Percentiles rank a stretch among this genome's conserved stretches.
These are phyloP conservation scores for Sebastes flavidus DNA, from an alignment of 2,797 vertebrate species.

Conservation along the genomic window DNA sequence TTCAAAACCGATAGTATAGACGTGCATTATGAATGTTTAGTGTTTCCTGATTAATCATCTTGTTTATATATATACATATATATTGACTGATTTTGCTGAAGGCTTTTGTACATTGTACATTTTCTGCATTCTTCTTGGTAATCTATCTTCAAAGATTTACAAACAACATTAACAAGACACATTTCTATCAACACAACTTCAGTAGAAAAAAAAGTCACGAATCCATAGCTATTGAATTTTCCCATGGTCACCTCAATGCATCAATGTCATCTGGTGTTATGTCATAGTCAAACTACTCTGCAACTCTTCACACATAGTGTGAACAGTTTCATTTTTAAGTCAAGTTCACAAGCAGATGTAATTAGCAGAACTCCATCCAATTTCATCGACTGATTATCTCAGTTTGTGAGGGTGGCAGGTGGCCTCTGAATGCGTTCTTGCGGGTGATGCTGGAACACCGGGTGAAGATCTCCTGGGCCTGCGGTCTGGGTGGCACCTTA, in stretches of 20 bases:
- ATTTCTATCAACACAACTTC: background rate
- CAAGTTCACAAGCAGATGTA: background rate
- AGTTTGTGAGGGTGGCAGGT: fast-evolving
- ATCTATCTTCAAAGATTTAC: background rate
- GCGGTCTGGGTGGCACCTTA: constrained; percentile 84
- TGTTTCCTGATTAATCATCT: background rate
- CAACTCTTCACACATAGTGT: background rate
- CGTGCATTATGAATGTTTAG: background rate
- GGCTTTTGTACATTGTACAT: background rate
- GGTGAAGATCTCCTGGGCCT: constrained; percentile 79
- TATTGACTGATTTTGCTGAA: background rate
- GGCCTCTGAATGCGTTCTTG: constrained; percentile 60
- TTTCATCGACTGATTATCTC: constrained; percentile 17
- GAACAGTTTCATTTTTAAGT: background rate
- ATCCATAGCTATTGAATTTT: no score
- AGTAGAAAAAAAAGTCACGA: background rate
- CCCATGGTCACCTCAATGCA: background rate
- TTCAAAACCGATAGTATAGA: background rate
- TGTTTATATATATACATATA: background rate
- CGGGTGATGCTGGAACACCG: constrained; percentile 86
- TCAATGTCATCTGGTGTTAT: background rate
- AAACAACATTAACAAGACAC: background rate
- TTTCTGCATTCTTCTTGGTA: background rate
- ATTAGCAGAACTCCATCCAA: background rate
- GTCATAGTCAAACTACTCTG: background rate